Percentiles rank a stretch among this genome's conserved stretches.
Evolutionary conservation across 2,888 invertebrate genomes (phyloP).

Genomic region (Drosophila mercatorum): DNA sequence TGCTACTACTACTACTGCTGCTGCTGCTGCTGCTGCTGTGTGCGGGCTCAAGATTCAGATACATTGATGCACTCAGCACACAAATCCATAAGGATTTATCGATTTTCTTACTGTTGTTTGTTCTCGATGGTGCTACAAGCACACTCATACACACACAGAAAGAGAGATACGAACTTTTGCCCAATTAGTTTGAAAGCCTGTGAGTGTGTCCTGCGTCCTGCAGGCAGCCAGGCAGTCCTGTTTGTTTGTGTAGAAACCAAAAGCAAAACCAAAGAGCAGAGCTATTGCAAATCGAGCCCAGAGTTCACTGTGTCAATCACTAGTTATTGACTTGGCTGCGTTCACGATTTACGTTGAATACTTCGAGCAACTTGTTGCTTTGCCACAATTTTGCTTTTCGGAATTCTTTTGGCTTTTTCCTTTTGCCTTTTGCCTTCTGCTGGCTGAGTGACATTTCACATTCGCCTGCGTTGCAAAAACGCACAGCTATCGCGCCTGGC

Average conservation of each 20-base stretch:
- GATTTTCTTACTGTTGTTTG: slow-evolving; percentile 59
- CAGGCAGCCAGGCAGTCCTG: slow-evolving; percentile 15
- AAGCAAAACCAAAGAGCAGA: slow-evolving; percentile 26
- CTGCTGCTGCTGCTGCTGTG: slow-evolving; percentile 8
- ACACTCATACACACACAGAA: slow-evolving; percentile 20
- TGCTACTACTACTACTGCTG: slow-evolving; percentile 7
- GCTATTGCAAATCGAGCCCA: slow-evolving; percentile 4
- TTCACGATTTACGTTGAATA: slow-evolving; percentile 32
- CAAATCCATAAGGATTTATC: slow-evolving; percentile 56
- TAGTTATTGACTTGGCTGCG: slow-evolving; percentile 42
- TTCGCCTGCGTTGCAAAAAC: slow-evolving; percentile 48
- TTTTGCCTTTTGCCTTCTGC: slow-evolving; percentile 28
- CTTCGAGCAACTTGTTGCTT: slow-evolving; percentile 47
- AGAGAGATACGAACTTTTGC: slow-evolving; percentile 34
- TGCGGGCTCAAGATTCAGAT: slow-evolving; percentile 54
- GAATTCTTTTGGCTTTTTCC: slow-evolving; percentile 38
- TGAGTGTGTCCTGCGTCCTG: slow-evolving; percentile 8
- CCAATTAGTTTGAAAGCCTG: slow-evolving; percentile 66
- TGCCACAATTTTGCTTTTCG: background rate
- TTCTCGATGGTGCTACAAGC: slow-evolving; percentile 20
- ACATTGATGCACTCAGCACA: slow-evolving; percentile 73
- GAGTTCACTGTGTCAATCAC: slow-evolving; percentile 59
- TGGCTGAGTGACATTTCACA: slow-evolving; percentile 50
- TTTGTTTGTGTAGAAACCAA: slow-evolving; percentile 41
- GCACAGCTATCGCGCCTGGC: slow-evolving; percentile 57